phyloP scores from a whole-genome alignment of 2,797 vertebrate genomes.

The Notolepis coatsorum region DNA sequence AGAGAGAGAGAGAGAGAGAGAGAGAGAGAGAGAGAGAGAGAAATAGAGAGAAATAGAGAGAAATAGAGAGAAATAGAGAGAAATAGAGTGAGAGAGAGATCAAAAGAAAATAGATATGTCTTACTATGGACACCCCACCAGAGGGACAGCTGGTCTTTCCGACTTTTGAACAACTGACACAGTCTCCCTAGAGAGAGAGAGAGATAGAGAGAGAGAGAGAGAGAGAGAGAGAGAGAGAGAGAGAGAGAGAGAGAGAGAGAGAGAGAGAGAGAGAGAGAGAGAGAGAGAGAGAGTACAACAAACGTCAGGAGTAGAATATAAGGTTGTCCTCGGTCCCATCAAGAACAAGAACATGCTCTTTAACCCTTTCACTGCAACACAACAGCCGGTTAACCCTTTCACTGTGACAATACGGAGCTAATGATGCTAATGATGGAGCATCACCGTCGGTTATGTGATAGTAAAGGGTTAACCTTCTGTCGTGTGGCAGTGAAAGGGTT shows the following conservation, averaged over 20 bases:
- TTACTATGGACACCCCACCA: constrained; percentile 69
- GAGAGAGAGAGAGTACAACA: background rate
- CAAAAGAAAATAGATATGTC: constrained; percentile 24
- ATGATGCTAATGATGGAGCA: too few relatives aligned
- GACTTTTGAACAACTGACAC: constrained; percentile 45
- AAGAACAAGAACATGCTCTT: too few relatives aligned
- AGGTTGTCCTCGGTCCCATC: too few relatives aligned
- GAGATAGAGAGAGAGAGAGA: background rate
- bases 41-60: background rate
- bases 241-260: background rate
- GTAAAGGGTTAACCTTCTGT: too few relatives aligned
- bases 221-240: background rate
- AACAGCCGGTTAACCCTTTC: too few relatives aligned
- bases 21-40: background rate
- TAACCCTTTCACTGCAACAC: too few relatives aligned
- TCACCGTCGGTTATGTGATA: too few relatives aligned
- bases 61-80: background rate
- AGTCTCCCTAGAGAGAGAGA: constrained; percentile 50
- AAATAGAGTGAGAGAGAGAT: background rate
- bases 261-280: constrained; percentile 4
- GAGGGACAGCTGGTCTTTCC: constrained; percentile 32
- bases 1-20: background rate
- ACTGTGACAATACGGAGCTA: too few relatives aligned
- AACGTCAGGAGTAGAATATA: too few relatives aligned
- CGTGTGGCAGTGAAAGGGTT: too few relatives aligned